Conservation (phyloP, 1,140 invertebrate species). For the Heliconius melpomene region DNA sequence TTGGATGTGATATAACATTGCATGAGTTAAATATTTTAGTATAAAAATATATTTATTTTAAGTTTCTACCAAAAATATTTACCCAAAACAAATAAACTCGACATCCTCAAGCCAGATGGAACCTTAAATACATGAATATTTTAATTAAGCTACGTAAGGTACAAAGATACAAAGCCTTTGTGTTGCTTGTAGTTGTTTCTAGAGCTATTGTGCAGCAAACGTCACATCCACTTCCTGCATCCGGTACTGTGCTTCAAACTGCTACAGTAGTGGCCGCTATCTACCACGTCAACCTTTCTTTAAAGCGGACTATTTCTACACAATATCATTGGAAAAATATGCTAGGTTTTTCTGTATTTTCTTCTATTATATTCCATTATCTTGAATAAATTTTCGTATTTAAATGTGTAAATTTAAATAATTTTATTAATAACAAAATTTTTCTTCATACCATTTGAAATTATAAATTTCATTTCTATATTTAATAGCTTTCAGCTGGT, state of each 20-base stretch:
- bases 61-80: not conserved
- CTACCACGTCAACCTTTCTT: slow-evolving; percentile 33
- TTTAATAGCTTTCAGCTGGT: not conserved
- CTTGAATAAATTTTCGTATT: too few species aligned
- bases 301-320: slow-evolving; percentile 12
- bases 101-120: not conserved
- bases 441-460: not conserved
- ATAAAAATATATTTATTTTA: too few species aligned
- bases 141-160: slow-evolving; percentile 31
- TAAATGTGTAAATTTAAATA: too few species aligned
- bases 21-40: too few species aligned
- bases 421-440: too few species aligned
- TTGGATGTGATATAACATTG: too few species aligned
- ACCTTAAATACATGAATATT: slow-evolving; percentile 24
- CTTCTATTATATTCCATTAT: not conserved
- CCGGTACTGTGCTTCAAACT: slow-evolving; percentile 34
- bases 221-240: slow-evolving; percentile 38
- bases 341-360: not conserved
- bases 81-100: not conserved
- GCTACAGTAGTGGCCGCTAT: slow-evolving; percentile 30
- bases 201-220: slow-evolving; percentile 35
- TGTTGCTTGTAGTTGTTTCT: slow-evolving; percentile 36
- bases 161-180: slow-evolving; percentile 29
- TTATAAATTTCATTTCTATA: not conserved
- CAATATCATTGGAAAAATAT: slow-evolving; percentile 9